Evolutionary conservation across 2,888 invertebrate genomes (phyloP).

Genomic region (Caenorhabditis auriculariae): DNA sequence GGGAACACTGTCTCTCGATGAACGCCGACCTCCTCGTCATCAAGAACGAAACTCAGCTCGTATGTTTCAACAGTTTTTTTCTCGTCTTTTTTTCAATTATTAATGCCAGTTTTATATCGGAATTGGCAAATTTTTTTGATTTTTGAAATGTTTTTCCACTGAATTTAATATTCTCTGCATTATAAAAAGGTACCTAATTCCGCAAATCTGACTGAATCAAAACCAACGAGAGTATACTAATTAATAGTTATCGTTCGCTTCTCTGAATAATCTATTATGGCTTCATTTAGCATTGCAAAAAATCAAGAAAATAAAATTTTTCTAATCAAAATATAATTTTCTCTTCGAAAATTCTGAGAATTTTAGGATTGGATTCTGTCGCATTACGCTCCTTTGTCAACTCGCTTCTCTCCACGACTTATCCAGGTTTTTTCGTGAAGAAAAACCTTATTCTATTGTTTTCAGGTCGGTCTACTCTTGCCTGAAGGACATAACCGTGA

Average conservation of each 20-base stretch:
- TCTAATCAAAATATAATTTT: not conserved
- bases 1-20: constrained; percentile 30
- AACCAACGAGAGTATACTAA: too few species aligned
- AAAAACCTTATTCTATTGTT: not conserved
- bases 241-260: too few species aligned
- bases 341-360: not conserved
- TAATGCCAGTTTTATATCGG: too few species aligned
- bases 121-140: too few species aligned
- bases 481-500: constrained; percentile 20
- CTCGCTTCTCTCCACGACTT: constrained; percentile 26
- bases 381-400: constrained; percentile 29
- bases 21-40: constrained; percentile 26
- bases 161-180: too few species aligned
- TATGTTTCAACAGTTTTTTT: constrained; percentile 1
- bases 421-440: constrained; percentile 18
- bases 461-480: constrained; percentile 25
- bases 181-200: too few species aligned
- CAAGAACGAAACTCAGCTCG: constrained; percentile 20
- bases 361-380: constrained; percentile 31
- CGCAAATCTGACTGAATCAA: too few species aligned
- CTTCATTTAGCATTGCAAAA: not conserved
- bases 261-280: not conserved
- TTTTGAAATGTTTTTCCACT: too few species aligned
- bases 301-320: not conserved
- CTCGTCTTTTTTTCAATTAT: not conserved